Percentiles rank a stretch among this genome's conserved stretches.
Conservation (phyloP, 2,797 vertebrate species). For the Fistularia tabacaria region DNA sequence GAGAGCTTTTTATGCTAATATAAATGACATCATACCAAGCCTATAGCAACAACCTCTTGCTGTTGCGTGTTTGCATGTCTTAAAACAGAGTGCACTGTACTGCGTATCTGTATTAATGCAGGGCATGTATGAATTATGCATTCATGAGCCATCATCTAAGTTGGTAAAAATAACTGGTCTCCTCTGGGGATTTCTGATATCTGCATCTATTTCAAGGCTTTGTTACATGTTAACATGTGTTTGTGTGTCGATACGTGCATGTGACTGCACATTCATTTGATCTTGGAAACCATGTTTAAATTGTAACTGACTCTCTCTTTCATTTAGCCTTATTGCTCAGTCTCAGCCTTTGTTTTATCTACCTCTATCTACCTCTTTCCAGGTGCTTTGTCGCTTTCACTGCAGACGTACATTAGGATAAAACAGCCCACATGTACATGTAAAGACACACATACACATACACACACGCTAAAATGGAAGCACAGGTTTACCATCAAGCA, state of each 20-base stretch:
- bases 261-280: conserved; percentile 29
- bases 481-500: conserved; percentile 20
- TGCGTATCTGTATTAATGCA: conserved; percentile 61
- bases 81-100: conserved; percentile 33
- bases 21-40: conserved; percentile 15
- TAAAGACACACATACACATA: not conserved
- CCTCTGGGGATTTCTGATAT: conserved; percentile 64
- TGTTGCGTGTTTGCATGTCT: conserved; percentile 23
- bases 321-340: not conserved
- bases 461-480: not conserved
- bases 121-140: conserved; percentile 73
- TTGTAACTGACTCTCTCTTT: conserved; percentile 16
- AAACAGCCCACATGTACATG: too few species aligned
- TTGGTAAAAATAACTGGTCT: conserved; percentile 69
- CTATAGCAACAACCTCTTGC: conserved; percentile 9
- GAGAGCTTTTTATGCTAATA: conserved; percentile 5
- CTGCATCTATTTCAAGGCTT: conserved; percentile 70
- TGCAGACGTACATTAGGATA: conserved; percentile 29
- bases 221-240: conserved; percentile 56
- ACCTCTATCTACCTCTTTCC: conserved; percentile 35
- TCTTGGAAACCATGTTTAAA: conserved; percentile 39
- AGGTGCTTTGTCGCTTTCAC: conserved; percentile 37
- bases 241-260: conserved; percentile 6
- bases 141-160: conserved; percentile 67
- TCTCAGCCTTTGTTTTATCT: conserved; percentile 28